Percentiles rank a stretch among this genome's conserved stretches.
Conservation (phyloP, 2,888 invertebrate genomes). For the Macrosoma leucophasiata region DNA sequence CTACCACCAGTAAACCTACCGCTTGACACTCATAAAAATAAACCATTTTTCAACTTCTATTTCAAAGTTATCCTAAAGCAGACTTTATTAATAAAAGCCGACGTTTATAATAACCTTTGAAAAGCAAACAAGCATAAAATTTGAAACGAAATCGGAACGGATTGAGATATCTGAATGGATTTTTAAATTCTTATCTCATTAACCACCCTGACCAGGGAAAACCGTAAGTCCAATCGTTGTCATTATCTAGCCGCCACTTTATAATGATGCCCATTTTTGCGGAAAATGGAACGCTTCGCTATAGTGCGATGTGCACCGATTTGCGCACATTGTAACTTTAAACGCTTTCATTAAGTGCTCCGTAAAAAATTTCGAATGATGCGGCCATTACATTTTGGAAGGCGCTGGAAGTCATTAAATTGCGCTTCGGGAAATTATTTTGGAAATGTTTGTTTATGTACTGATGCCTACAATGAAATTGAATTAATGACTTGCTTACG, state of each 20-base stretch:
- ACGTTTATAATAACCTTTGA: no score
- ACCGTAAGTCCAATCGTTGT: slow-evolving; percentile 1
- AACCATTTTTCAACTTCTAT: slow-evolving; percentile 2
- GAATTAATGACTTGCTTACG: no score
- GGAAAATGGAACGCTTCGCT: slow-evolving; percentile 11
- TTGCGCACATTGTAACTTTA: slow-evolving; percentile 6
- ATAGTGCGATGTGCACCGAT: slow-evolving; percentile 5
- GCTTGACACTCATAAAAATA: no score
- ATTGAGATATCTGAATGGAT: background rate
- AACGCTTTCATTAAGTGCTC: slow-evolving; percentile 6
- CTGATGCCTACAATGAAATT: no score
- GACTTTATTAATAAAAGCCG: no score
- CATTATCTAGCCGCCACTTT: slow-evolving; percentile 13
- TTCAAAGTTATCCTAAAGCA: slow-evolving; percentile 1
- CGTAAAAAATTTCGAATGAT: background rate
- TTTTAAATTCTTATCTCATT: no score
- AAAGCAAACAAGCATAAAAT: no score
- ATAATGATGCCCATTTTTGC: slow-evolving; percentile 13
- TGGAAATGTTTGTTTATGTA: slow-evolving; percentile 1
- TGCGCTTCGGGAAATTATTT: background rate
- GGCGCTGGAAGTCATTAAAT: background rate
- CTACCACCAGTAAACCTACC: no score
- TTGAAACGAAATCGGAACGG: slow-evolving; percentile 2
- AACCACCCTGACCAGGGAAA: no score
- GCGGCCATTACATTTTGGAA: background rate